Conservation (phyloP, 2,888 invertebrate species). For the Proisotoma minuta region DNA sequence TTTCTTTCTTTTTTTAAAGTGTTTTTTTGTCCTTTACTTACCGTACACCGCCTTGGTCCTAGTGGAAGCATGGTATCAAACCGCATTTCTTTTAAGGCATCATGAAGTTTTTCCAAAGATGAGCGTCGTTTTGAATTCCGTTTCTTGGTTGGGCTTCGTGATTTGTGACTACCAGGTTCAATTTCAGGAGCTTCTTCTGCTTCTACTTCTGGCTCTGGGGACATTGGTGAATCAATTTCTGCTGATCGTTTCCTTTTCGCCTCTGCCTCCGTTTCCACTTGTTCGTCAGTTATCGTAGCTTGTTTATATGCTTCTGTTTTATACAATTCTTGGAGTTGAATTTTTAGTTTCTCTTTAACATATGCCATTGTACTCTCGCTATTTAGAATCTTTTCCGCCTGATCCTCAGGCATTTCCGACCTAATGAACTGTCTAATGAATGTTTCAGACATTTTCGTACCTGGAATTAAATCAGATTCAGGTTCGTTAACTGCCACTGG, state of each 20-base stretch:
- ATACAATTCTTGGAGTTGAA: no score
- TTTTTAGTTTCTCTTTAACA: no score
- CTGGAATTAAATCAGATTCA: no score
- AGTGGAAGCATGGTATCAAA: conserved; percentile 43
- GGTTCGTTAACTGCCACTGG: conserved; percentile 25
- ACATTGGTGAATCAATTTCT: no score
- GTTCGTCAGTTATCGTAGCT: no score
- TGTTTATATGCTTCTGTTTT: no score
- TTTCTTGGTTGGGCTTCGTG: conserved; percentile 22
- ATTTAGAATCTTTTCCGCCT: conserved; percentile 23
- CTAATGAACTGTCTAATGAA: conserved; percentile 29
- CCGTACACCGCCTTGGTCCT: conserved; percentile 40
- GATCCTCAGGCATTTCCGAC: conserved; percentile 17
- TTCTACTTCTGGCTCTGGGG: no score
- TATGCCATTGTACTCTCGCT: no score
- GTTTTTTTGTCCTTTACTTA: conserved; percentile 9
- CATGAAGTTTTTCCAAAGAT: conserved; percentile 45
- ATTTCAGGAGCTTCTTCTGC: conserved; percentile 14
- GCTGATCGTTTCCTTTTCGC: no score
- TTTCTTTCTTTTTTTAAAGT: not conserved
- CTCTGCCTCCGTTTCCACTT: no score
- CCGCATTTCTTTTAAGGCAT: conserved; percentile 45
- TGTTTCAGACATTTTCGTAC: conserved; percentile 10
- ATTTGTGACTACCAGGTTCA: conserved; percentile 1
- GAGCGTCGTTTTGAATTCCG: conserved; percentile 37